Evolutionary conservation across 2,797 vertebrate genomes (phyloP).

Genomic region (Sebastolobus altivelis): DNA sequence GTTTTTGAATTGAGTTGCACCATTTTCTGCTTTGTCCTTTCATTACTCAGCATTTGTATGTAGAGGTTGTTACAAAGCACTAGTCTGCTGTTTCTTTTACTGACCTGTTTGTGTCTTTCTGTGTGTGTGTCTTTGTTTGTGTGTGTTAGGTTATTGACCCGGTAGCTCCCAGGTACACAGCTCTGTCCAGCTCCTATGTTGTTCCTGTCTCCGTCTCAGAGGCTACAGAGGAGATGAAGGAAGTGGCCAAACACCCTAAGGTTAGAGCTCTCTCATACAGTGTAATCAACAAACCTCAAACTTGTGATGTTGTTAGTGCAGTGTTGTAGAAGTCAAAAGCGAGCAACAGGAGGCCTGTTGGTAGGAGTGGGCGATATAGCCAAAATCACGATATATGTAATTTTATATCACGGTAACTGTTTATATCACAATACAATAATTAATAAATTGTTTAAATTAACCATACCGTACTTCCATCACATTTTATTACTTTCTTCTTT

Average conservation of each 20-base stretch:
- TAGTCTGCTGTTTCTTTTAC: not conserved
- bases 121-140: not conserved
- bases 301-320: not conserved
- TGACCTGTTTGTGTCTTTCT: conserved; percentile 32
- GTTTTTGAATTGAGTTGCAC: conserved; percentile 18
- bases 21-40: conserved; percentile 47
- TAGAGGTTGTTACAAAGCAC: not conserved
- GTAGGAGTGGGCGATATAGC: too few relatives aligned
- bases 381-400: too few relatives aligned
- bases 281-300: not conserved
- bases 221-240: conserved; percentile 91
- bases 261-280: conserved; percentile 68
- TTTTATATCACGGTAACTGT: too few relatives aligned
- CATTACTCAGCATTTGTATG: conserved; percentile 42
- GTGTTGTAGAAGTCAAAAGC: not conserved
- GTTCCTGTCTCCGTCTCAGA: conserved; percentile 89
- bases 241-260: conserved; percentile 97
- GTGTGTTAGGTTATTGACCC: conserved; percentile 94
- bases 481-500: too few relatives aligned
- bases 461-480: too few relatives aligned
- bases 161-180: conserved; percentile 93
- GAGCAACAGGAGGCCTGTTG: not conserved
- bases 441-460: too few relatives aligned
- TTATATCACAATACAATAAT: too few relatives aligned
- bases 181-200: conserved; percentile 90